Conservation (phyloP, 2,888 invertebrate genomes). For the Megamerina dolium region DNA sequence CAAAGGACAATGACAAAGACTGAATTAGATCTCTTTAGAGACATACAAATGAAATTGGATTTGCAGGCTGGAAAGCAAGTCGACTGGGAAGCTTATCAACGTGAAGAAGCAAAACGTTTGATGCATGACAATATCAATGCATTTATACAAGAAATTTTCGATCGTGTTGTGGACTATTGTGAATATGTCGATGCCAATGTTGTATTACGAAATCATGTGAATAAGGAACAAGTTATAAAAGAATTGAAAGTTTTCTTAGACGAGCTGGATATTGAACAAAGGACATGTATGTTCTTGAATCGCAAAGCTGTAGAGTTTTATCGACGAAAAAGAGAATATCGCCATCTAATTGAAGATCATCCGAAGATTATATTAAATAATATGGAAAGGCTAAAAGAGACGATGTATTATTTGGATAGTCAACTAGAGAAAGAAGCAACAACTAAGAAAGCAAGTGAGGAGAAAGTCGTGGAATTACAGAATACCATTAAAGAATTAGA, state of each 20-base stretch:
- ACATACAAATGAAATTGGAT: background rate
- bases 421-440: too few relatives aligned
- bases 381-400: too few relatives aligned
- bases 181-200: conserved; percentile 22
- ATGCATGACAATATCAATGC: conserved; percentile 7
- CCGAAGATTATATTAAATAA: too few relatives aligned
- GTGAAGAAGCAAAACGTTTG: conserved; percentile 9
- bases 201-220: conserved; percentile 21
- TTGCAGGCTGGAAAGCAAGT: background rate
- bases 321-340: conserved; percentile 27
- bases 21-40: background rate
- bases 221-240: too few relatives aligned
- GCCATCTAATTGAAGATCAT: too few relatives aligned
- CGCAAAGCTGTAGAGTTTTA: conserved; percentile 31
- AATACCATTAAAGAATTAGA: too few relatives aligned
- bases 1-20: background rate
- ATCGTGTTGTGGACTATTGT: conserved; percentile 17
- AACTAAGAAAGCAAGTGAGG: too few relatives aligned
- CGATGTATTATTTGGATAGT: too few relatives aligned
- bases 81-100: conserved; percentile 8
- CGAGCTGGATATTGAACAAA: conserved; percentile 21
- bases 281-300: conserved; percentile 23
- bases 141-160: conserved; percentile 24
- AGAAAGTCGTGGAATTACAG: too few relatives aligned
- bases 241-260: too few relatives aligned